Evolutionary conservation across 2,113 vertebrate genomes (phyloP).

Genomic region (Neogobius melanostomus): DNA sequence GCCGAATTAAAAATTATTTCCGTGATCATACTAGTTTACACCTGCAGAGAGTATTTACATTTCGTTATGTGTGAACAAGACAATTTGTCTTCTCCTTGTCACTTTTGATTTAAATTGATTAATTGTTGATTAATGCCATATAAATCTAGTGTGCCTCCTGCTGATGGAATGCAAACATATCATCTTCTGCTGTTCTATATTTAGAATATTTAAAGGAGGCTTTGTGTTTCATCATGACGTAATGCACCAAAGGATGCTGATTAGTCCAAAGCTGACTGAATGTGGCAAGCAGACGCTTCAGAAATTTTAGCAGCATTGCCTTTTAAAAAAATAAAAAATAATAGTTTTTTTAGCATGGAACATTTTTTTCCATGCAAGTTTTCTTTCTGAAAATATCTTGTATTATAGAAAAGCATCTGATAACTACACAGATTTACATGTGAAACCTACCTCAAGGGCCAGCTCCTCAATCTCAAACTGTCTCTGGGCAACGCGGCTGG

Average conservation of each 20-base stretch:
- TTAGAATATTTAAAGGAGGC: constrained; percentile 7
- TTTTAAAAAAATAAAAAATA: neutral
- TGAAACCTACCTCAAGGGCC: constrained; percentile 84
- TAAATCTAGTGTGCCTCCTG: neutral
- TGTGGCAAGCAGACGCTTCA: constrained; percentile 17
- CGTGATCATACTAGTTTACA: neutral
- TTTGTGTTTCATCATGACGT: constrained; percentile 41
- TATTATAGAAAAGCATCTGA: neutral
- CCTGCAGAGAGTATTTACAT: neutral
- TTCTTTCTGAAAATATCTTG: neutral
- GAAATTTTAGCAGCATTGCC: neutral
- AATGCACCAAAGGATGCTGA: constrained; percentile 43
- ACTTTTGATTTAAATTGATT: neutral
- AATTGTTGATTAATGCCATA: neutral
- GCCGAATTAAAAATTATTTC: constrained; percentile 2
- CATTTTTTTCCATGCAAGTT: neutral
- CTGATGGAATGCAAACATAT: neutral
- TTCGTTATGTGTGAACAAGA: constrained; percentile 2
- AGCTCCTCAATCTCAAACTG: constrained; percentile 89
- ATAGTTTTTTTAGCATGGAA: neutral
- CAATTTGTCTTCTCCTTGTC: too few relatives aligned
- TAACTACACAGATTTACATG: neutral
- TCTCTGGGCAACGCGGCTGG: constrained; percentile 82
- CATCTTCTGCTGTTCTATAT: constrained; percentile 21
- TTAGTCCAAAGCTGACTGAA: constrained; percentile 15